Conservation (phyloP, 2,113 vertebrate genomes). For the Onychorhynchus coronatus region DNA sequence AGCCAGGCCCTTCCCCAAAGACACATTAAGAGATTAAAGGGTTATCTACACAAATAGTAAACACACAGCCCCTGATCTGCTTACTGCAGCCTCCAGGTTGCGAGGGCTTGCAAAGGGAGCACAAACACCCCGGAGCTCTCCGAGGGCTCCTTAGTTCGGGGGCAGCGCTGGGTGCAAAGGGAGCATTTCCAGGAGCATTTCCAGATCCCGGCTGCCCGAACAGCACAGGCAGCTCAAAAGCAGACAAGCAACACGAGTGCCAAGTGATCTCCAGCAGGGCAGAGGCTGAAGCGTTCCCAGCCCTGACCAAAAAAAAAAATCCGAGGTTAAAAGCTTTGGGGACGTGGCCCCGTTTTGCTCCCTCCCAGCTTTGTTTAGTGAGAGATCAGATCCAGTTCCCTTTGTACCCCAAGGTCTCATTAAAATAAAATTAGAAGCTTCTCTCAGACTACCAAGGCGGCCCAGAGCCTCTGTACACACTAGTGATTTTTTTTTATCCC, state of each 20-base stretch:
- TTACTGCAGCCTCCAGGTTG: neutral
- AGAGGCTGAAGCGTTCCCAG: neutral
- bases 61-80: neutral
- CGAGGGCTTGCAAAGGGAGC: neutral
- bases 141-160: neutral
- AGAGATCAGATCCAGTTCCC: neutral
- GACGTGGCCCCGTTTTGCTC: neutral
- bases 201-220: accelerated
- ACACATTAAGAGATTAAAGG: neutral
- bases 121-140: neutral
- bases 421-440: neutral
- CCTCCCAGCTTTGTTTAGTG: neutral
- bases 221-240: neutral
- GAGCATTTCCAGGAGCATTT: neutral
- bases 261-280: neutral
- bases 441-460: neutral
- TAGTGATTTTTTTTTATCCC: neutral
- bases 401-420: neutral
- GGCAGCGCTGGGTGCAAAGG: neutral
- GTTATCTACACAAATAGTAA: neutral
- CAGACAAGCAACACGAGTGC: accelerated
- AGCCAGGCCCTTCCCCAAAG: neutral
- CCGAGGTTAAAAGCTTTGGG: neutral
- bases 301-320: accelerated
- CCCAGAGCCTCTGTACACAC: neutral